A percentile compares a stretch with the other conserved stretches of the same genome.
These are phyloP conservation scores for Microcebus tavaratra DNA, from an alignment of 2,113 vertebrate species.

Conservation along the genomic window DNA sequence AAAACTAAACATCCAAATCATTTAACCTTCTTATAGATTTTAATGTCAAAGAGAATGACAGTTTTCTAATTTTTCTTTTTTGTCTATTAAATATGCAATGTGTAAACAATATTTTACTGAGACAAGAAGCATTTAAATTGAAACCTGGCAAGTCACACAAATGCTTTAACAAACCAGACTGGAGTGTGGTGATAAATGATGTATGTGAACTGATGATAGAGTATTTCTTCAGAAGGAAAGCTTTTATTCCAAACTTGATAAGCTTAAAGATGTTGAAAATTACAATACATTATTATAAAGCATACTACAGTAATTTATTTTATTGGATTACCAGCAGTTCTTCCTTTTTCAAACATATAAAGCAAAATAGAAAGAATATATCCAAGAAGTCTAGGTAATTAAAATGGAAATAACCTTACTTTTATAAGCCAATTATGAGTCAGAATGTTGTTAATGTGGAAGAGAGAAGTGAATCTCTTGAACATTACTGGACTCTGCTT, in stretches of 20 bases:
- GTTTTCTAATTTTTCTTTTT: not conserved
- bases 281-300: not conserved
- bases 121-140: not conserved
- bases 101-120: not conserved
- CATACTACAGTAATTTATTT: not conserved
- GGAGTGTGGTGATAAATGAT: not conserved
- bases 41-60: not conserved
- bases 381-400: not conserved
- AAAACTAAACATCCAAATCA: not conserved
- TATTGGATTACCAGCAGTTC: not conserved
- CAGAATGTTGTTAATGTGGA: not conserved
- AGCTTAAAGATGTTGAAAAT: not conserved
- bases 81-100: not conserved
- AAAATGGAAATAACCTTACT: not conserved
- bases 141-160: not conserved
- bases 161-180: not conserved
- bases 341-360: slow-evolving; percentile 24
- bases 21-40: not conserved
- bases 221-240: not conserved
- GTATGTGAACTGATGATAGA: not conserved
- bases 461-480: not conserved
- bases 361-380: not conserved
- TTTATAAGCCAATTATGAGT: not conserved
- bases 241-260: not conserved
- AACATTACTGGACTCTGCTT: not conserved